Conservation (phyloP, 2,888 invertebrate species). For the Drosophila monieri region DNA sequence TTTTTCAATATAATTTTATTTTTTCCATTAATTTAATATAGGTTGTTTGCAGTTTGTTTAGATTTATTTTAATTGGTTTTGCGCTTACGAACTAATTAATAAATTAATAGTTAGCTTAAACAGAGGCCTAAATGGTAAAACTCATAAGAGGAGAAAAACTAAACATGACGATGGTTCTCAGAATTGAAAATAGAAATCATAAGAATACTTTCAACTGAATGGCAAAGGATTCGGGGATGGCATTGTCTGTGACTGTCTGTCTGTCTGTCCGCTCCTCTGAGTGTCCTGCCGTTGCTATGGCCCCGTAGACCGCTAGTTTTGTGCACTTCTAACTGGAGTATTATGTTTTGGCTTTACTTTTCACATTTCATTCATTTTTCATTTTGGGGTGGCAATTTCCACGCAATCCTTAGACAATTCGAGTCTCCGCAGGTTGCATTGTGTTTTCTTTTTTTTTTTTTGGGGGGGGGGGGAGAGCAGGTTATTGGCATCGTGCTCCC, state of each 20-base stretch:
- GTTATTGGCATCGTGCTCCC: slow-evolving; percentile 18
- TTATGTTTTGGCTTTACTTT: slow-evolving; percentile 20
- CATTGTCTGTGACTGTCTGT: slow-evolving; percentile 14
- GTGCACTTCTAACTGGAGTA: slow-evolving; percentile 36
- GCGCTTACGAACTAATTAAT: slow-evolving; percentile 78
- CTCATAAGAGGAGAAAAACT: slow-evolving; percentile 54
- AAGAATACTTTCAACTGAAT: slow-evolving; percentile 49
- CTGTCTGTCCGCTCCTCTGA: slow-evolving; percentile 12
- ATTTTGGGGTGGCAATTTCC: slow-evolving; percentile 10
- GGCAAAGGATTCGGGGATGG: slow-evolving; percentile 22
- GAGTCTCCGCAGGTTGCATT: slow-evolving; percentile 80
- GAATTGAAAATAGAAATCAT: slow-evolving; percentile 31
- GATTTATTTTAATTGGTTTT: slow-evolving; percentile 64
- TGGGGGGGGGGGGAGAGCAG: slow-evolving; percentile 29
- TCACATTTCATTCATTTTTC: slow-evolving; percentile 5
- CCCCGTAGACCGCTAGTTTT: slow-evolving; percentile 38
- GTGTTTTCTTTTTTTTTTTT: slow-evolving; percentile 8
- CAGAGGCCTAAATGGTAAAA: slow-evolving; percentile 67
- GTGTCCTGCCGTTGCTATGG: slow-evolving; percentile 14
- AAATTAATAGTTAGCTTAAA: slow-evolving; percentile 80
- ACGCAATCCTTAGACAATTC: slow-evolving; percentile 80
- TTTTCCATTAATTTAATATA: slow-evolving; percentile 71
- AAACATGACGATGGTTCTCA: slow-evolving; percentile 50
- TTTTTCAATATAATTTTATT: slow-evolving; percentile 68
- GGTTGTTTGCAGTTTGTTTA: slow-evolving; percentile 56